These are phyloP conservation scores for Phoronis australis DNA, from an alignment of 2,888 invertebrate species.

Conservation along the genomic window DNA sequence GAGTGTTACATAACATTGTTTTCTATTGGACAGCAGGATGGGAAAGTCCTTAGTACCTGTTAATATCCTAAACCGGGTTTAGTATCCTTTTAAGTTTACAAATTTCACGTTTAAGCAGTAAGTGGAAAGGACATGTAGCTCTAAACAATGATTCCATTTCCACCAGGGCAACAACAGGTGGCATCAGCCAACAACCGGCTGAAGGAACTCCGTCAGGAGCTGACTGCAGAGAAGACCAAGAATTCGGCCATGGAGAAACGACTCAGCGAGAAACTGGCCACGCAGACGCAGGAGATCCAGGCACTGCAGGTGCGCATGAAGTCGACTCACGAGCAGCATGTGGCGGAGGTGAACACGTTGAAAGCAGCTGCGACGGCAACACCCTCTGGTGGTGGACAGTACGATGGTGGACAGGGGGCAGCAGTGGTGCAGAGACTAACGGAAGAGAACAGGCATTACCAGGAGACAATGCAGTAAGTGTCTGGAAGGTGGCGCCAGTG, in stretches of 20 bases:
- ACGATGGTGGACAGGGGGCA: slow-evolving; percentile 18
- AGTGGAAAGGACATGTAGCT: too few species aligned
- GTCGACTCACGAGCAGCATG: slow-evolving; percentile 58
- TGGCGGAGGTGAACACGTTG: slow-evolving; percentile 59
- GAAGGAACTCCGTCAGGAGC: slow-evolving; percentile 69
- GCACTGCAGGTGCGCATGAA: slow-evolving; percentile 61
- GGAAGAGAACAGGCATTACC: slow-evolving; percentile 20
- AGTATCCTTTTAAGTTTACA: too few species aligned
- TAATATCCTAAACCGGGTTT: too few species aligned
- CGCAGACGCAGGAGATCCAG: slow-evolving; percentile 62
- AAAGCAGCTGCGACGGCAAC: not conserved
- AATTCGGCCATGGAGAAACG: slow-evolving; percentile 57
- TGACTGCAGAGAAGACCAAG: slow-evolving; percentile 66
- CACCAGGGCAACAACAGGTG: slow-evolving; percentile 54
- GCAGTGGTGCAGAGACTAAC: slow-evolving; percentile 20
- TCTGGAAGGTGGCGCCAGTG: too few species aligned
- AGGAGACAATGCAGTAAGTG: too few species aligned
- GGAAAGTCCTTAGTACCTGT: too few species aligned
- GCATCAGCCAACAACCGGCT: slow-evolving; percentile 72
- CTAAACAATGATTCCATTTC: too few species aligned
- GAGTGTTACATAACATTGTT: too few species aligned
- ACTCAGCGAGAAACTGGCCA: slow-evolving; percentile 59
- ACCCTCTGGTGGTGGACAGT: slow-evolving; percentile 28
- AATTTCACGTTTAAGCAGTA: too few species aligned
- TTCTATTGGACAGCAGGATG: too few species aligned